Percentiles rank a stretch among this genome's conserved stretches.
Conservation (phyloP, 2,797 vertebrate species). For the Rhinatrema bivittatum region DNA sequence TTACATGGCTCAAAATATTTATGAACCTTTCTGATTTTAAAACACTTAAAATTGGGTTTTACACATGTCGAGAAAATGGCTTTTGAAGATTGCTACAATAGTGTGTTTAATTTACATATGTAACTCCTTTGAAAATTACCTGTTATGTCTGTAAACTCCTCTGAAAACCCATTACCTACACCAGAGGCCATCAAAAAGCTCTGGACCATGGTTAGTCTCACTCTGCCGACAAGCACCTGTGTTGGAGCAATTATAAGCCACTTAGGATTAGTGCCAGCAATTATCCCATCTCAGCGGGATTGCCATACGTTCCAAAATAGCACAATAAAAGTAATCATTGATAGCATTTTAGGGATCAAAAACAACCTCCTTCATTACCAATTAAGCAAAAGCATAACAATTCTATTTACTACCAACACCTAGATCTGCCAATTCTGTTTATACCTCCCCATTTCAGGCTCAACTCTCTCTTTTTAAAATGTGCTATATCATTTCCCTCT, state of each 20-base stretch:
- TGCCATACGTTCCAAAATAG: constrained; percentile 7
- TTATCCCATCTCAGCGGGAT: not conserved
- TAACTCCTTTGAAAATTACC: too few species aligned
- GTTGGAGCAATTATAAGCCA: not conserved
- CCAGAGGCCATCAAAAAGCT: too few species aligned
- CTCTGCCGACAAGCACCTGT: constrained; percentile 13
- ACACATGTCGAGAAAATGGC: too few species aligned
- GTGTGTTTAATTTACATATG: accelerated
- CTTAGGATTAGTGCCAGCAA: constrained; percentile 12
- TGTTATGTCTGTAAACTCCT: not conserved
- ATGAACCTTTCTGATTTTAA: not conserved
- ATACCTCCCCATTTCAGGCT: accelerated
- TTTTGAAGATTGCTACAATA: too few species aligned
- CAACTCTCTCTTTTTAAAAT: accelerated
- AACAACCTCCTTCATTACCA: not conserved
- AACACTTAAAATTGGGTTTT: too few species aligned
- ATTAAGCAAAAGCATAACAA: not conserved
- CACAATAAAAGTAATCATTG: not conserved
- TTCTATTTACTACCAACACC: not conserved
- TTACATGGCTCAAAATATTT: not conserved
- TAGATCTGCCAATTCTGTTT: not conserved
- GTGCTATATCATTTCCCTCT: not conserved
- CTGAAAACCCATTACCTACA: not conserved
- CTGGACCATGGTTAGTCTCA: not conserved
- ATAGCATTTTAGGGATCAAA: accelerated